phyloP scores from a whole-genome alignment of 2,888 invertebrate species.

The Dryococelus australis region DNA sequence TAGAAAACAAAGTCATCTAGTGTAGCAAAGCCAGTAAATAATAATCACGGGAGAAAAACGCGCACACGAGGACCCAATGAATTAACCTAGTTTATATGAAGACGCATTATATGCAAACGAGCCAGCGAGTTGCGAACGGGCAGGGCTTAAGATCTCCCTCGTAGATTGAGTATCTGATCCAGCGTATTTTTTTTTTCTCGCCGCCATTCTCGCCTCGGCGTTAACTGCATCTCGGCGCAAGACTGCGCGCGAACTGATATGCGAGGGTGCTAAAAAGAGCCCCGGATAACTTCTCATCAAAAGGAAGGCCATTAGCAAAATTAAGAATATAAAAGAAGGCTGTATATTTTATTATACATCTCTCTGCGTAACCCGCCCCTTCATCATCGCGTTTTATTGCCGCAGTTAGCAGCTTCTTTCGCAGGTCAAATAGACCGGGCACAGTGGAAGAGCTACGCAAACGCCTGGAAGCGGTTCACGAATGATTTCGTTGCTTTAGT shows the following conservation, averaged over 20 bases:
- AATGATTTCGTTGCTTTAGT: background rate
- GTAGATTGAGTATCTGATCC: background rate
- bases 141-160: background rate
- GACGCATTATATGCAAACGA: background rate
- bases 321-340: slow-evolving; percentile 28
- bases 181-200: background rate
- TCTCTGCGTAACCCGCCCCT: background rate
- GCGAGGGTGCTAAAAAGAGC: background rate
- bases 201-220: background rate
- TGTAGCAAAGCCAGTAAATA: no score
- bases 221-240: background rate
- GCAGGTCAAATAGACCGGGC: background rate
- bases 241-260: background rate
- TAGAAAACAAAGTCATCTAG: no score
- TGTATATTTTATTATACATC: slow-evolving; percentile 20
- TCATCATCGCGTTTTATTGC: slow-evolving; percentile 22
- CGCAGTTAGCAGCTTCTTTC: slow-evolving; percentile 23
- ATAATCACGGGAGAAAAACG: no score
- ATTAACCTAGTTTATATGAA: background rate
- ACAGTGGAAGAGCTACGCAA: background rate
- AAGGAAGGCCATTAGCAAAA: slow-evolving; percentile 30
- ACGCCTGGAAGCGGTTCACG: background rate
- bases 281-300: slow-evolving; percentile 21
- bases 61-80: background rate
- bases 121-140: background rate